Evolutionary conservation across 35 echinoderm and acorn worm species (phyloP).

Genomic region (Amphiura filiformis): DNA sequence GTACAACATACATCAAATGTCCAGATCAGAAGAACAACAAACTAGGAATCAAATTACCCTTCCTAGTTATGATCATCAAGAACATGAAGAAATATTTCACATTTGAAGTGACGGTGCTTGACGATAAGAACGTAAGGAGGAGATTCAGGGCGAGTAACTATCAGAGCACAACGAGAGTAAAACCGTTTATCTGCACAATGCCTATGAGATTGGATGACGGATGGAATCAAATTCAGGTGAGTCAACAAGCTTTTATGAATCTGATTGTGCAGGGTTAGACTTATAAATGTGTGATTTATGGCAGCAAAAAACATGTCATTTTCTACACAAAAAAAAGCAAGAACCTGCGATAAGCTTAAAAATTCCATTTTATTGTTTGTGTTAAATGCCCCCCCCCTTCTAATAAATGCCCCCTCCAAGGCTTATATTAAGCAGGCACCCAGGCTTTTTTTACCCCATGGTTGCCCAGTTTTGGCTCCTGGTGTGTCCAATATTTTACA

Average conservation of each 20-base stretch:
- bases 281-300: neutral
- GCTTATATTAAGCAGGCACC: too few relatives aligned
- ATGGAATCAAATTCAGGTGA: slow-evolving; percentile 99
- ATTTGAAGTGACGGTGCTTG: slow-evolving; percentile 97
- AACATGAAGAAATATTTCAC: slow-evolving; percentile 99
- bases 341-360: too few relatives aligned
- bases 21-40: slow-evolving; percentile 65
- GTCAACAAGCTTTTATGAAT: neutral
- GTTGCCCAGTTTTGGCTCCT: too few relatives aligned
- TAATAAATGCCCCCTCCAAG: too few relatives aligned
- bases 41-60: slow-evolving; percentile 92
- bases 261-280: too few relatives aligned
- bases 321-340: too few relatives aligned
- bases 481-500: too few relatives aligned
- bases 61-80: slow-evolving; percentile 99
- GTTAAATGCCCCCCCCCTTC: too few relatives aligned
- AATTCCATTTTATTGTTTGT: too few relatives aligned
- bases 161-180: slow-evolving; percentile 97
- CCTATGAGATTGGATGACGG: slow-evolving; percentile 99
- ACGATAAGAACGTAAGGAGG: slow-evolving; percentile 97
- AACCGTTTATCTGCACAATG: slow-evolving; percentile 99
- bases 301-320: neutral
- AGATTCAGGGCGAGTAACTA: slow-evolving; percentile 98
- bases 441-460: too few relatives aligned
- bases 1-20: slow-evolving; percentile 93